Conservation (phyloP, 2,113 vertebrate species). For the Pomatorhinus ruficollis region DNA sequence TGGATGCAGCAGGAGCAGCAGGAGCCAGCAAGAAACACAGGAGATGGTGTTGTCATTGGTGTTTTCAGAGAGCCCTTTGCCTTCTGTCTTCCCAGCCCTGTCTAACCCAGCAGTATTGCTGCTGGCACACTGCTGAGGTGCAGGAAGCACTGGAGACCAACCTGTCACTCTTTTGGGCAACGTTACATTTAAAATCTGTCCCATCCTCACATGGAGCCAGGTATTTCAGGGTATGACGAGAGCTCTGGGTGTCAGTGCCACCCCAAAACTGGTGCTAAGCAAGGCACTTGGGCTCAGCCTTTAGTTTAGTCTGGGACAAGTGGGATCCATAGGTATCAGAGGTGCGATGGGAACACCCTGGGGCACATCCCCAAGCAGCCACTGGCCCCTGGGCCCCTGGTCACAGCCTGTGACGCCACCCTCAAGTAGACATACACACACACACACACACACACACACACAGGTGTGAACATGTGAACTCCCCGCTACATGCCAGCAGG, state of each 20-base stretch:
- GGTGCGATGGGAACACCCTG: rapidly evolving
- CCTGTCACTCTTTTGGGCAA: background rate
- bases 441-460: too few species aligned
- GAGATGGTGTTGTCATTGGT: background rate
- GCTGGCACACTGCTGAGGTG: background rate
- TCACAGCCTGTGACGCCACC: background rate
- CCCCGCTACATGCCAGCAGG: too few species aligned
- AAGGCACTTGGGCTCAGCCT: background rate
- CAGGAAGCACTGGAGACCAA: background rate
- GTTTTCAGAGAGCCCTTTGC: background rate
- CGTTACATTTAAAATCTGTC: background rate
- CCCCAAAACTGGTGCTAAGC: background rate
- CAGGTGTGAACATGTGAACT: too few species aligned
- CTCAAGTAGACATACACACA: background rate
- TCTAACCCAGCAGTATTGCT: background rate
- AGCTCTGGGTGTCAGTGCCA: background rate
- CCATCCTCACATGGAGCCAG: background rate
- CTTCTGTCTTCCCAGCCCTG: background rate
- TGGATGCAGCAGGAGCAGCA: rapidly evolving
- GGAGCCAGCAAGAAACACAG: rapidly evolving
- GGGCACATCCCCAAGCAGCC: background rate
- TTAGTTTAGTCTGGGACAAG: background rate
- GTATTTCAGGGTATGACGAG: background rate
- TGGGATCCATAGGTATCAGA: background rate
- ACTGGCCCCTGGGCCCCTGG: background rate